These are phyloP conservation scores for Priocnemis perturbator DNA, from an alignment of 2,888 invertebrate genomes.

Conservation along the genomic window DNA sequence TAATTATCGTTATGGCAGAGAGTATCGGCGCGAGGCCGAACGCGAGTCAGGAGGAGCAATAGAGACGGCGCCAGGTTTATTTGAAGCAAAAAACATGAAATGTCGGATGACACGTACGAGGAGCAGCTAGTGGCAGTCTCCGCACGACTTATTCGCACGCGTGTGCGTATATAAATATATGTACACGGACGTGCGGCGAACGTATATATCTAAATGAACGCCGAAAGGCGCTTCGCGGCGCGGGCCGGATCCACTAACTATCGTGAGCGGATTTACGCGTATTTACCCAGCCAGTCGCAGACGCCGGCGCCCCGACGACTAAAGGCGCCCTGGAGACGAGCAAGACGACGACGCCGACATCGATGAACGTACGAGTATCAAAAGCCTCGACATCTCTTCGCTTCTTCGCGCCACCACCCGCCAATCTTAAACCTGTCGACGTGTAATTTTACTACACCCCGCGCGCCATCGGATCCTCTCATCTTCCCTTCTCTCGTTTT, in stretches of 20 bases:
- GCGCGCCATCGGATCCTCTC: constrained; percentile 38
- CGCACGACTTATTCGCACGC: neutral
- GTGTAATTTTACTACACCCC: constrained; percentile 32
- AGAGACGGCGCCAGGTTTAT: constrained; percentile 32
- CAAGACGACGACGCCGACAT: constrained; percentile 16
- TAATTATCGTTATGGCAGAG: neutral
- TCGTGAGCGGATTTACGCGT: constrained; percentile 57
- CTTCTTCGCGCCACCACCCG: constrained; percentile 42
- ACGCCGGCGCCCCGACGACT: constrained; percentile 55
- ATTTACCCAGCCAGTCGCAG: constrained; percentile 56
- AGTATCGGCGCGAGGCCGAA: neutral
- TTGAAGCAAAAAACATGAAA: constrained; percentile 24
- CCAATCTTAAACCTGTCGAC: constrained; percentile 58
- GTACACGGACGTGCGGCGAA: neutral
- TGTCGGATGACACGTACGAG: constrained; percentile 23
- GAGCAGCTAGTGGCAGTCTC: no score
- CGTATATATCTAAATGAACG: constrained; percentile 30
- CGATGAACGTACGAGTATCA: constrained; percentile 8
- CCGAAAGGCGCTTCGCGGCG: constrained; percentile 35
- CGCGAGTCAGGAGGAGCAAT: constrained; percentile 6
- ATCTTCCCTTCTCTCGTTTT: constrained; percentile 25
- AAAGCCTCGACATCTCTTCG: constrained; percentile 25
- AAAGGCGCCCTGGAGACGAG: constrained; percentile 35
- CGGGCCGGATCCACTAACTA: constrained; percentile 53
- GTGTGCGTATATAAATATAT: constrained; percentile 1